Percentiles rank a stretch among this genome's conserved stretches.
Evolutionary conservation across 2,113 vertebrate species (phyloP).

Genomic region (Gymnorhina tibicen): DNA sequence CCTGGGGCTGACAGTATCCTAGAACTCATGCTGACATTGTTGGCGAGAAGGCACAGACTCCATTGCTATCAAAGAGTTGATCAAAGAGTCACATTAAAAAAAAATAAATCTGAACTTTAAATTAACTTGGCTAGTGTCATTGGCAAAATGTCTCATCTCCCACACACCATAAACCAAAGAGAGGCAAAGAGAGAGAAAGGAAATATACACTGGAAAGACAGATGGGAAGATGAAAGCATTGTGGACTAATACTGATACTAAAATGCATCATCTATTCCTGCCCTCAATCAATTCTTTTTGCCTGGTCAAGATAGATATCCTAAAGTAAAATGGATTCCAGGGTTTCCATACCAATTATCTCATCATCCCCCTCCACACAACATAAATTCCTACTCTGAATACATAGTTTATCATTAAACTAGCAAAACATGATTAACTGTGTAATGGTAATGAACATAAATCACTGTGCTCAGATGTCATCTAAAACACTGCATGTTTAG

Average conservation of each 20-base stretch:
- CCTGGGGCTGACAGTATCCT: not conserved
- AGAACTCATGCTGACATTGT: not conserved
- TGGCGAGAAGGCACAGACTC: not conserved
- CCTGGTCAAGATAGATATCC: not conserved
- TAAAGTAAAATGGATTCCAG: not conserved
- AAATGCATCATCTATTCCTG: constrained; percentile 3
- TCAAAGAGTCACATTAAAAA: not conserved
- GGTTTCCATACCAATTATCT: not conserved
- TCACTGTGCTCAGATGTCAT: not conserved
- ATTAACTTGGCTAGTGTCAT: constrained; percentile 12
- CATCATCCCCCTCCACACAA: not conserved
- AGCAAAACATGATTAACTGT: not conserved
- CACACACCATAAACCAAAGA: not conserved
- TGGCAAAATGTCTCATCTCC: constrained; percentile 36
- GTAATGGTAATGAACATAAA: not conserved
- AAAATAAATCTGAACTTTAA: not conserved
- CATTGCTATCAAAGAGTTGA: not conserved
- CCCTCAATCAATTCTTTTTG: not conserved
- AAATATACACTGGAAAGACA: not conserved
- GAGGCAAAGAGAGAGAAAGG: not conserved
- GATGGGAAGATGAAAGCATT: constrained; percentile 39
- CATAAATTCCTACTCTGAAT: not conserved
- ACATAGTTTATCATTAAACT: not conserved
- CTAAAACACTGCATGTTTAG: not conserved
- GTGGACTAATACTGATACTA: not conserved